Percentiles rank a stretch among this genome's conserved stretches.
phyloP scores from a whole-genome alignment of 2,113 vertebrate species.

The Perognathus longimembris region DNA sequence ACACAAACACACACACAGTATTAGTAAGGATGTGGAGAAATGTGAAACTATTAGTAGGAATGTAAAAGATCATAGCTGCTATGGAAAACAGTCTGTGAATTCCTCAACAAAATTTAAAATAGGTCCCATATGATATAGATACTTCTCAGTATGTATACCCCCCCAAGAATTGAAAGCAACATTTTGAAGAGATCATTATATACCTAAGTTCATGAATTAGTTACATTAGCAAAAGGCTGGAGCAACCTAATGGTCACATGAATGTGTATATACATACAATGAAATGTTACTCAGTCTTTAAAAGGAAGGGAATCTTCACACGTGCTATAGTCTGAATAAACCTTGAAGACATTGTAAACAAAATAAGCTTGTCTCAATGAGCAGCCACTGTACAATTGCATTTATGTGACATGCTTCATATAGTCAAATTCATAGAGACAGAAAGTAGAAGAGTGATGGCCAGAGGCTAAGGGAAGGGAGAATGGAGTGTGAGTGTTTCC shows the following conservation, averaged over 20 bases:
- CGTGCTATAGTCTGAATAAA: not conserved
- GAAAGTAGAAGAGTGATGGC: not conserved
- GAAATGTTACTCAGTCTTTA: not conserved
- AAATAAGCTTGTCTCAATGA: not conserved
- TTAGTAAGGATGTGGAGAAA: not conserved
- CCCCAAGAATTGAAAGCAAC: not conserved
- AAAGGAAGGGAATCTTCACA: slow-evolving; percentile 9
- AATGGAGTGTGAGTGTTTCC: not conserved
- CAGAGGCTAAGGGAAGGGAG: not conserved
- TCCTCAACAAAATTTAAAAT: not conserved
- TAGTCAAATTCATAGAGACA: not conserved
- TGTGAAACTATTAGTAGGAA: not conserved
- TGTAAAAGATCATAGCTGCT: not conserved
- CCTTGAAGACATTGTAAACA: not conserved
- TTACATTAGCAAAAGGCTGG: not conserved
- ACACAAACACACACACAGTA: no score
- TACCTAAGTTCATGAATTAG: not conserved
- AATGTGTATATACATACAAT: not conserved
- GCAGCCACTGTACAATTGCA: not conserved
- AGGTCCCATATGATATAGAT: not conserved
- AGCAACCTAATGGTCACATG: no score
- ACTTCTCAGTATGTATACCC: not conserved
- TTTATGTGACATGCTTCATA: not conserved
- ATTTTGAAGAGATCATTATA: not conserved
- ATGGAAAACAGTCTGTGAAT: not conserved